A percentile compares a stretch with the other conserved stretches of the same genome.
Conservation (phyloP, 1,140 invertebrate species). For the Polyergus mexicanus region DNA sequence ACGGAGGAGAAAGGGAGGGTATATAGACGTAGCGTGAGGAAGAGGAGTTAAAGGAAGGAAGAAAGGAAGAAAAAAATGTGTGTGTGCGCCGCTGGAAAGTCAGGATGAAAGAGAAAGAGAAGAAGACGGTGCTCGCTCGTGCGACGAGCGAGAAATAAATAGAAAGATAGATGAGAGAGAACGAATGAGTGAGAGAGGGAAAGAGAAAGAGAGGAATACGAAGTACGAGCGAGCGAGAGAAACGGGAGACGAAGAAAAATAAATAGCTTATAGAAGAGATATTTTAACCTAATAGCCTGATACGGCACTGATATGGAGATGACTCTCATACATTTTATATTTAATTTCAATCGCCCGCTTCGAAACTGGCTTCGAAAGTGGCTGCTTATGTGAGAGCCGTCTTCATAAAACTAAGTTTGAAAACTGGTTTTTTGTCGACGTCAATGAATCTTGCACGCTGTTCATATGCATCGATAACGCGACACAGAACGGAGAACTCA, state of each 20-base stretch:
- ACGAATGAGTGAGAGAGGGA: not conserved
- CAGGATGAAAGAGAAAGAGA: constrained; percentile 39
- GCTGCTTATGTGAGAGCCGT: not conserved
- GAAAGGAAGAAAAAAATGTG: constrained; percentile 18
- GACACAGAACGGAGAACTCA: constrained; percentile 34
- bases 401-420: not conserved
- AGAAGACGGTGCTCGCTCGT: not conserved
- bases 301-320: constrained; percentile 1
- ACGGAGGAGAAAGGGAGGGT: constrained; percentile 28
- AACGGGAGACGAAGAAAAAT: constrained; percentile 13
- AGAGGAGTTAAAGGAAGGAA: constrained; percentile 17
- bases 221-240: not conserved
- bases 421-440: not conserved
- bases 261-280: constrained; percentile 24
- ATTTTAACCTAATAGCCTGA: constrained; percentile 37
- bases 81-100: constrained; percentile 34
- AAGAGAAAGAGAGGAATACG: not conserved
- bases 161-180: not conserved
- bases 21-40: constrained; percentile 49
- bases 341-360: constrained; percentile 1
- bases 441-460: constrained; percentile 20
- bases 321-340: constrained; percentile 19
- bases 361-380: not conserved
- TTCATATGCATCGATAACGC: not conserved
- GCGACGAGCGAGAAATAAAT: constrained; percentile 23